Percentiles rank a stretch among this genome's conserved stretches.
These are phyloP conservation scores for Onychostruthus taczanowskii DNA, from an alignment of 2,113 vertebrate species.

Conservation along the genomic window DNA sequence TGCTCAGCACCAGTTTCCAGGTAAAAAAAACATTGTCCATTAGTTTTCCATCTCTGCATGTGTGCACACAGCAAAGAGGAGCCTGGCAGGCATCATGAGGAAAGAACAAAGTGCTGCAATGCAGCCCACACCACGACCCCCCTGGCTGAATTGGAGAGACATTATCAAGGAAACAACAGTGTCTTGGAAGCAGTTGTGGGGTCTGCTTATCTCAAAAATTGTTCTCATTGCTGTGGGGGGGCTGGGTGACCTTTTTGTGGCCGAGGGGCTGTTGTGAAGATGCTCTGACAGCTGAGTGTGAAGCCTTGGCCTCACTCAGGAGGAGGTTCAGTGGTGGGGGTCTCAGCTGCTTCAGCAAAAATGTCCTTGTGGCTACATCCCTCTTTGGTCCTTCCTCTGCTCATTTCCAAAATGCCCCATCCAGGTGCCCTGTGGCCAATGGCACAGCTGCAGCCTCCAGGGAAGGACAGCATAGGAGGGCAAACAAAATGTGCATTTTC, in stretches of 20 bases:
- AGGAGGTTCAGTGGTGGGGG: neutral
- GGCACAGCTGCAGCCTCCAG: neutral
- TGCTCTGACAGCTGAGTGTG: accelerated
- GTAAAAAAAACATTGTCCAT: neutral
- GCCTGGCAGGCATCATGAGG: neutral
- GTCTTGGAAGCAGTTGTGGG: neutral
- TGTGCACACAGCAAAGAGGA: neutral
- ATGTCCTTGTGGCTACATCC: neutral
- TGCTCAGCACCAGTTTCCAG: neutral
- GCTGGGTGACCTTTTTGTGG: neutral
- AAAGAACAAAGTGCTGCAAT: neutral
- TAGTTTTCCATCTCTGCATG: neutral
- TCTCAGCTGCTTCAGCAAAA: neutral
- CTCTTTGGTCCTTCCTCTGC: neutral
- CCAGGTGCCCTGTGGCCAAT: too few species aligned
- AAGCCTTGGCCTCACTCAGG: accelerated
- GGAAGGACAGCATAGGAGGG: neutral
- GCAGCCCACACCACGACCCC: accelerated
- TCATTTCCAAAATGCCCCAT: neutral
- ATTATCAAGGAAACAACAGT: accelerated
- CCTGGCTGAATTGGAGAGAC: neutral
- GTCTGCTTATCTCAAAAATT: neutral
- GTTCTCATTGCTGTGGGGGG: neutral
- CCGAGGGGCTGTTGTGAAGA: neutral
- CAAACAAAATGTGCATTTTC: accelerated